A percentile compares a stretch with the other conserved stretches of the same genome.
These are phyloP conservation scores for Ganaspis sp. DNA, from an alignment of 1,140 invertebrate genomes.

Conservation along the genomic window DNA sequence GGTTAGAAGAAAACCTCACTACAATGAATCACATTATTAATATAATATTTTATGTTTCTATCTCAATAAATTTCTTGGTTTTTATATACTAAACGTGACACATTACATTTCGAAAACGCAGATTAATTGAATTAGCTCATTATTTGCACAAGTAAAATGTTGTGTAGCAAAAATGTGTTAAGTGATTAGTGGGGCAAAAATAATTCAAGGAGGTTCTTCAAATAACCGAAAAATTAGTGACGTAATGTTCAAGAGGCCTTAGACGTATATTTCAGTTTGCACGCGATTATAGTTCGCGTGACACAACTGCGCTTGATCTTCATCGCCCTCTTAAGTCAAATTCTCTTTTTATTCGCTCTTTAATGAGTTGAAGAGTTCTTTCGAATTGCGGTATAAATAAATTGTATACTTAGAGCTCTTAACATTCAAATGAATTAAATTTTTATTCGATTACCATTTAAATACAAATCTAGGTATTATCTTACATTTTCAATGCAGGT, in stretches of 20 bases:
- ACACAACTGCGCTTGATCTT: slow-evolving; percentile 52
- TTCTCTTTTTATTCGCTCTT: background rate
- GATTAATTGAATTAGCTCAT: too few species aligned
- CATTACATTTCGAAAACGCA: too few species aligned
- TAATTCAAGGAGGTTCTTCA: background rate
- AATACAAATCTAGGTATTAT: too few species aligned
- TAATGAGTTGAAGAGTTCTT: background rate
- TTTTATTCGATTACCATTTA: too few species aligned
- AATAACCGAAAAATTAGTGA: background rate
- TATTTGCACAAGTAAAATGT: too few species aligned
- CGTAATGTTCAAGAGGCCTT: background rate
- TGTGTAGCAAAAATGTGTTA: background rate
- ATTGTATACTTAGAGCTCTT: background rate
- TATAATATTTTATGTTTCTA: too few species aligned
- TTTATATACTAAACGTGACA: too few species aligned
- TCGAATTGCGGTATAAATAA: background rate
- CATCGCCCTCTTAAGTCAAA: slow-evolving; percentile 11
- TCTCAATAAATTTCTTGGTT: too few species aligned
- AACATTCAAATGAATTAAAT: too few species aligned
- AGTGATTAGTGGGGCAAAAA: background rate
- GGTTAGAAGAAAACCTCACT: too few species aligned
- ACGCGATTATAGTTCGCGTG: slow-evolving; percentile 55
- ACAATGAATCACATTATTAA: too few species aligned
- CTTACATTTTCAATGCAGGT: too few species aligned
- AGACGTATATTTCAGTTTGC: slow-evolving; percentile 27